Base-by-base conservation (phyloP, 2,113 vertebrate species). In the Psilopogon haemacephalus region DNA sequence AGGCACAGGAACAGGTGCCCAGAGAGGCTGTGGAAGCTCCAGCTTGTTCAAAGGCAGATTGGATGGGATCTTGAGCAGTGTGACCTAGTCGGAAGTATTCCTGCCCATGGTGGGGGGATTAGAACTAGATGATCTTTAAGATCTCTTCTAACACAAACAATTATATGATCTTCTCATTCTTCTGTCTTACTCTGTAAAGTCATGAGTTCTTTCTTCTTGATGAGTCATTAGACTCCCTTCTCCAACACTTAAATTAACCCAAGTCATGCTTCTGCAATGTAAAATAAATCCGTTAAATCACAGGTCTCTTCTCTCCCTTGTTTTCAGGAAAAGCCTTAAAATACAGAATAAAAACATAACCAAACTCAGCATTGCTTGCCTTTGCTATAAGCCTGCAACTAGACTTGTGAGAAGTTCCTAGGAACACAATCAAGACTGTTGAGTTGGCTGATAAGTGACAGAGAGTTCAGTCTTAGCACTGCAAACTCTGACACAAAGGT, bases 391-490 rank as follows among this genome's bases (percentile, higher is more conserved):
- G 70, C 50, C 74, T 90, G 68, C 65, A 52, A 20, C 0, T 5
- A 35, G 12, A 7, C 4, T 28, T 0, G 0, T 67, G 52, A 75
- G 54, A 55, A 44, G 64, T 65, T 58, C 19, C 60, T n/a, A n/a
- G 58, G 33, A 65, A 54, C 28, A 11, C 1, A 0, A 17, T 38
- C 28, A 26, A 11, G 63, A 40, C 10, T 15, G 63, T 8, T 48
- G 59, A 50, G 19, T 3, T 84, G 48, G 8, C 69, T 52, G 78
- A 24, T 67, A 33, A 19, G 4, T 32, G 32, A 30, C 0, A 12
- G 48, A 0, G 0, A 71, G 38, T 84, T 59, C 67, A 92, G 64
- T 62, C 67, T 74, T 19, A 6, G 46, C 9, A 2, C 40, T 40
- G 46, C 12, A 4, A 87, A 54, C 35, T 50, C 46, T 74, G 64